Evolutionary conservation across 2,797 vertebrate species (phyloP).

Genomic region (Poecilia picta): DNA sequence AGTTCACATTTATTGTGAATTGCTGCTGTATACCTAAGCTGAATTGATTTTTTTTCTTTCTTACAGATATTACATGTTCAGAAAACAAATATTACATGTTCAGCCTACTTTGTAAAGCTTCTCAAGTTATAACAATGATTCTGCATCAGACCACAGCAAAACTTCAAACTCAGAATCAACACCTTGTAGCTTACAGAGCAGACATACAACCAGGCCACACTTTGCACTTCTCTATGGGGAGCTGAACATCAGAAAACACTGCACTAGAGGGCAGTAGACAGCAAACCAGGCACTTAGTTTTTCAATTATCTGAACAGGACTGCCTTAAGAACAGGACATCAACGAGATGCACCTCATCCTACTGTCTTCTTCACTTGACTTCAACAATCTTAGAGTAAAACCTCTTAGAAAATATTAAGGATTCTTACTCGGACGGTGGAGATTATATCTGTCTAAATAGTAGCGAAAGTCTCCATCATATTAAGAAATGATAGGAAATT

Average conservation of each 20-base stretch:
- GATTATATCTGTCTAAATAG: background rate
- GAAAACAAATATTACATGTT: background rate
- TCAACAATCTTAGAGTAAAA: background rate
- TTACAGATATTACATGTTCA: background rate
- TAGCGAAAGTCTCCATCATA: background rate
- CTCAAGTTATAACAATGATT: background rate
- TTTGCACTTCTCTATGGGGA: background rate
- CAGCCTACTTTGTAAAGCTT: background rate
- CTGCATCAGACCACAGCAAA: background rate
- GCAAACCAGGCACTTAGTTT: constrained; percentile 38
- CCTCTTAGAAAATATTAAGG: constrained; percentile 4
- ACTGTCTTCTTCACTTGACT: background rate
- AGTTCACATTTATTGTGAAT: too few species aligned
- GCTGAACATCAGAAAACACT: constrained; percentile 35
- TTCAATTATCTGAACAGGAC: constrained; percentile 28
- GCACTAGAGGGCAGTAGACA: constrained; percentile 77
- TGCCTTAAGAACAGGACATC: constrained; percentile 1
- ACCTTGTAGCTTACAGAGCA: constrained; percentile 7
- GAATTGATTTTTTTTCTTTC: background rate
- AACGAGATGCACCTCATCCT: background rate
- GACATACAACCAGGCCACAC: background rate
- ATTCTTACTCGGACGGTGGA: background rate
- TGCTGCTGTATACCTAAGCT: too few species aligned
- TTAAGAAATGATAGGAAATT: background rate
- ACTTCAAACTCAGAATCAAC: constrained; percentile 16